Conservation (phyloP, 2,888 invertebrate genomes). For the Drosophila bunnanda region DNA sequence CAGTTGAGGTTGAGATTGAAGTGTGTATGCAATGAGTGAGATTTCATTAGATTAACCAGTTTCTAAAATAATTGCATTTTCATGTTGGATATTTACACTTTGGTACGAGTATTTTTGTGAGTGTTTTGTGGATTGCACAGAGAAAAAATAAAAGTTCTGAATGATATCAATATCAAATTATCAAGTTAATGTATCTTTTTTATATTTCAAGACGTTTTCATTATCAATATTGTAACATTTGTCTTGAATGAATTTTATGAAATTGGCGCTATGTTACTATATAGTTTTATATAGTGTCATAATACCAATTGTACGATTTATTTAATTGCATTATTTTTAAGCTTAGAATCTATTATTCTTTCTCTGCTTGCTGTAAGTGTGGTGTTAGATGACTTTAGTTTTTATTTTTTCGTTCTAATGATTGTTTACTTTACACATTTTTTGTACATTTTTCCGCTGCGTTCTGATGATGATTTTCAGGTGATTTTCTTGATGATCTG, state of each 20-base stretch:
- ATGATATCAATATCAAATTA: too few relatives aligned
- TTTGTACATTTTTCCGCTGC: slow-evolving; percentile 24
- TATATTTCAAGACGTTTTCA: too few relatives aligned
- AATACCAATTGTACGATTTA: too few relatives aligned
- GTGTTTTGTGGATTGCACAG: slow-evolving; percentile 21
- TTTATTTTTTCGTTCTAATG: slow-evolving; percentile 5
- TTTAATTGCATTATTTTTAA: too few relatives aligned
- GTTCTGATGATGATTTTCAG: slow-evolving; percentile 23
- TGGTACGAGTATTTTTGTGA: slow-evolving; percentile 11
- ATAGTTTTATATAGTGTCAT: too few relatives aligned
- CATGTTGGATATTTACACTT: slow-evolving; percentile 69
- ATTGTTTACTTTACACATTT: slow-evolving; percentile 34
- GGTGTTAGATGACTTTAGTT: slow-evolving; percentile 40
- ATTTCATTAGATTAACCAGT: slow-evolving; percentile 76
- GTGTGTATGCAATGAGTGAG: slow-evolving; percentile 77
- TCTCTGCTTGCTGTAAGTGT: slow-evolving; percentile 14
- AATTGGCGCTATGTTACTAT: too few relatives aligned
- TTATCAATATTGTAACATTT: too few relatives aligned
- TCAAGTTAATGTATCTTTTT: too few relatives aligned
- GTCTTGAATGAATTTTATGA: too few relatives aligned
- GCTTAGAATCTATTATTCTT: too few relatives aligned
- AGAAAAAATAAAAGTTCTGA: slow-evolving; percentile 5
- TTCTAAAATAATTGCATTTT: slow-evolving; percentile 57
- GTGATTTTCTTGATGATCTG: slow-evolving; percentile 34
- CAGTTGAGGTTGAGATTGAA: slow-evolving; percentile 30